These are phyloP conservation scores for Leistus spinibarbis DNA, from an alignment of 2,888 invertebrate genomes.

Conservation along the genomic window DNA sequence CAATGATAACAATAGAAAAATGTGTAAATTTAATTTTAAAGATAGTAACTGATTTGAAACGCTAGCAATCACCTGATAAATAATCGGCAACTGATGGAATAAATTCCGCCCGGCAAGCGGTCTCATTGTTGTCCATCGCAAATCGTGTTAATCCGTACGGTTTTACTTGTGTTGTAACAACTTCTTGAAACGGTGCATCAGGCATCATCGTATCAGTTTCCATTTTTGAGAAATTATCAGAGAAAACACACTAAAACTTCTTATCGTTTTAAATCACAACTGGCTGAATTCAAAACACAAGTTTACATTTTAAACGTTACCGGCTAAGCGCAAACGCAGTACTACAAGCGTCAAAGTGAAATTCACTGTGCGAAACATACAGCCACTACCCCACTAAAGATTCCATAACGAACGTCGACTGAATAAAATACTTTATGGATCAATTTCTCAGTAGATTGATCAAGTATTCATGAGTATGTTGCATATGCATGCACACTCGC, in stretches of 20 bases:
- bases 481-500: neutral
- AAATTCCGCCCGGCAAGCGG: neutral
- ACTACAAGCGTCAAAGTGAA: neutral
- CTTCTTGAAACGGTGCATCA: slow-evolving; percentile 21
- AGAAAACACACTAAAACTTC: neutral
- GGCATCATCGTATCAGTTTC: neutral
- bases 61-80: neutral
- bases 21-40: too few relatives aligned
- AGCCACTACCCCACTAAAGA: neutral
- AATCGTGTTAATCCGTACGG: slow-evolving; percentile 15
- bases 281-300: neutral
- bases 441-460: neutral
- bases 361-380: neutral
- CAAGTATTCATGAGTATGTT: neutral
- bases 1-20: too few relatives aligned
- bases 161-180: slow-evolving; percentile 21
- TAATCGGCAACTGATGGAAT: slow-evolving; percentile 2
- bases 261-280: neutral
- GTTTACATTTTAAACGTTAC: neutral
- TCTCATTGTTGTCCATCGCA: neutral
- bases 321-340: neutral
- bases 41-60: neutral
- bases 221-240: neutral
- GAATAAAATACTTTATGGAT: neutral
- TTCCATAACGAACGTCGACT: neutral